Percentiles rank a stretch among this genome's conserved stretches.
phyloP scores from a whole-genome alignment of 2,797 vertebrate genomes.

The Bradypodion ventrale region DNA sequence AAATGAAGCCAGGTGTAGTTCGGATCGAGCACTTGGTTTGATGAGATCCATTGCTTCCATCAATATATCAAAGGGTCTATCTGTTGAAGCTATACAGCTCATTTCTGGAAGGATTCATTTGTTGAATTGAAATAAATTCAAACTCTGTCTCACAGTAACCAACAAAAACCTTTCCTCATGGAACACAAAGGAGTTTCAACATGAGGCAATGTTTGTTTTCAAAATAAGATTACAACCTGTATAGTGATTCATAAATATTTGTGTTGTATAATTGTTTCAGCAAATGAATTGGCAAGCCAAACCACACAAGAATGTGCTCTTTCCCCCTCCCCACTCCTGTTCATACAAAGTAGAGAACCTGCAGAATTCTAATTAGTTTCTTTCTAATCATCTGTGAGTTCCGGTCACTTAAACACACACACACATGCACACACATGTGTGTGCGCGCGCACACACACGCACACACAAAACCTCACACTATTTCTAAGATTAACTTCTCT shows the following conservation, averaged over 20 bases:
- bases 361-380: conserved; percentile 64
- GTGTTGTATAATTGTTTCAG: conserved; percentile 71
- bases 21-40: too few relatives aligned
- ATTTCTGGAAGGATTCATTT: too few relatives aligned
- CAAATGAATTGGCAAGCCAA: conserved; percentile 62
- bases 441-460: too few relatives aligned
- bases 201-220: conserved; percentile 64
- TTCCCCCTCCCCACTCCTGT: background rate
- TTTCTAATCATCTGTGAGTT: conserved; percentile 40
- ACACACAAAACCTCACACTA: background rate
- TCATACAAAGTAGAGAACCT: conserved; percentile 24
- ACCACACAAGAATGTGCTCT: conserved; percentile 36
- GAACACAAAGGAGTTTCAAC: conserved; percentile 22
- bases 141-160: too few relatives aligned
- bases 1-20: too few relatives aligned
- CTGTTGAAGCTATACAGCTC: too few relatives aligned
- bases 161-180: background rate
- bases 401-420: conserved; percentile 42
- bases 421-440: too few relatives aligned
- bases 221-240: conserved; percentile 66
- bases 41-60: too few relatives aligned
- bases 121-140: too few relatives aligned
- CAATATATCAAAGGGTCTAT: too few relatives aligned
- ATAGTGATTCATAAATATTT: conserved; percentile 71
- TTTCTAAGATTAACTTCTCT: conserved; percentile 25